These are phyloP conservation scores for Petromus typicus DNA, from an alignment of 2,113 vertebrate genomes.

Conservation along the genomic window DNA sequence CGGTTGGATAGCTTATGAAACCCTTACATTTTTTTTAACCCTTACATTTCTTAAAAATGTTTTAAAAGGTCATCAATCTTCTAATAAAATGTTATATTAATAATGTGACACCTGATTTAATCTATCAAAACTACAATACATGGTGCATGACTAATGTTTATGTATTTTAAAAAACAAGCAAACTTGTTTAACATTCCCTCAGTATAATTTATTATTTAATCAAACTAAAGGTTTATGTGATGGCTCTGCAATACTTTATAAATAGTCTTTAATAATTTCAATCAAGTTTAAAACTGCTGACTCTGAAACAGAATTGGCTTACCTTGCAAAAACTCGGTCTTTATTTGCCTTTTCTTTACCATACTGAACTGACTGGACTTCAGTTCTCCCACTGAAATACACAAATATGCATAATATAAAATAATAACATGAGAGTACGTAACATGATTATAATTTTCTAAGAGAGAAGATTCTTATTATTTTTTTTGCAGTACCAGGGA, in stretches of 20 bases:
- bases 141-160: neutral
- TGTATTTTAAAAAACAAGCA: neutral
- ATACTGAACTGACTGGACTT: slow-evolving; percentile 99
- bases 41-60: slow-evolving; percentile 17
- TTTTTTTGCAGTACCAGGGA: too few relatives aligned
- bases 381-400: slow-evolving; percentile 95
- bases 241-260: slow-evolving; percentile 5
- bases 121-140: neutral
- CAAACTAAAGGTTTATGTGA: neutral
- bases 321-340: slow-evolving; percentile 98
- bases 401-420: slow-evolving; percentile 74
- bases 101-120: slow-evolving; percentile 22
- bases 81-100: slow-evolving; percentile 6
- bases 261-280: slow-evolving; percentile 37
- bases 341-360: slow-evolving; percentile 99
- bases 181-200: slow-evolving; percentile 42
- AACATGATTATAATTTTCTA: slow-evolving; percentile 23
- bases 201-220: neutral
- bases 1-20: neutral
- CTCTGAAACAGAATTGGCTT: slow-evolving; percentile 76
- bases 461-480: neutral
- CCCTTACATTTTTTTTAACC: neutral
- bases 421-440: slow-evolving; percentile 43
- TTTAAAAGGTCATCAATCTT: neutral
- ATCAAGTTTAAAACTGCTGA: slow-evolving; percentile 15